Conservation (phyloP, 2,113 vertebrate species). For the Psittacus erithacus region DNA sequence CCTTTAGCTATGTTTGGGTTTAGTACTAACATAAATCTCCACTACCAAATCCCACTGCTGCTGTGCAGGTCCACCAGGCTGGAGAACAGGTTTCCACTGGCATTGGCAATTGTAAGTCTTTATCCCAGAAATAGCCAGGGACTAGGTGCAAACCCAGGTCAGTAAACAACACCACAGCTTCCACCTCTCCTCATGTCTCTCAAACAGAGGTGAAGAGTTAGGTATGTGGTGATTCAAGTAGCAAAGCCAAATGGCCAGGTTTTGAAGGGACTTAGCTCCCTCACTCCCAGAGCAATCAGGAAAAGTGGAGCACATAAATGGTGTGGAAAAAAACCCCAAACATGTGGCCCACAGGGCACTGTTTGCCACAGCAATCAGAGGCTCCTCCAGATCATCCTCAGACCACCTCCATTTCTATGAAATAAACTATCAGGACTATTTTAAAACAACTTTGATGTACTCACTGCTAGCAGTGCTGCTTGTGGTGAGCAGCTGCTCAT, state of each 20-base stretch:
- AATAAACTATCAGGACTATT: not conserved
- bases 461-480: fast-evolving
- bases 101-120: not conserved
- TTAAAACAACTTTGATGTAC: not conserved
- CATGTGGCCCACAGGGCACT: not conserved
- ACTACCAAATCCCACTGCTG: not conserved
- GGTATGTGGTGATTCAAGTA: not conserved
- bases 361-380: not conserved
- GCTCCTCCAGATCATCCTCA: not conserved
- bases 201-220: not conserved
- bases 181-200: not conserved
- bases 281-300: not conserved
- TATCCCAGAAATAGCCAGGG: not conserved
- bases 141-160: not conserved
- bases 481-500: not conserved
- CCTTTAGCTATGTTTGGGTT: not conserved
- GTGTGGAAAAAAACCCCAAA: not conserved
- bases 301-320: not conserved
- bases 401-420: not conserved
- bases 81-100: not conserved
- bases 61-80: not conserved
- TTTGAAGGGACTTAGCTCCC: not conserved
- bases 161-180: not conserved
- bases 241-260: not conserved
- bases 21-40: not conserved